Evolutionary conservation across 2,797 vertebrate species (phyloP).

Genomic region (Spinibarbus caldwelli): DNA sequence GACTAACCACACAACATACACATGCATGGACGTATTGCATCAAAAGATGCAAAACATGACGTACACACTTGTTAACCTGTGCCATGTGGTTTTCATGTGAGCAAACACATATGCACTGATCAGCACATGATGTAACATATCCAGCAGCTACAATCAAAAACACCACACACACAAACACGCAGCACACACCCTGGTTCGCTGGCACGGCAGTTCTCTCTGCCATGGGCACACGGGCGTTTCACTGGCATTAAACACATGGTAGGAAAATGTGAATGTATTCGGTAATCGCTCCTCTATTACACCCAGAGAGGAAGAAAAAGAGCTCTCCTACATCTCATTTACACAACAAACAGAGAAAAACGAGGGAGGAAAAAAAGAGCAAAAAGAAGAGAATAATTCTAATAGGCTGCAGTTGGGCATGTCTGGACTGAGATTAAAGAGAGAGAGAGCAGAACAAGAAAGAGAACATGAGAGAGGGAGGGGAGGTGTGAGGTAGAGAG

Average conservation of each 20-base stretch:
- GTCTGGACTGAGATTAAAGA: slow-evolving; percentile 80
- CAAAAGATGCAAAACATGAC: slow-evolving; percentile 52
- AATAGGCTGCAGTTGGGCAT: slow-evolving; percentile 81
- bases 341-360: slow-evolving; percentile 79
- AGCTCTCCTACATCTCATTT: slow-evolving; percentile 79
- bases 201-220: slow-evolving; percentile 77
- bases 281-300: slow-evolving; percentile 82
- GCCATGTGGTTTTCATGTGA: slow-evolving; percentile 41
- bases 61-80: slow-evolving; percentile 37
- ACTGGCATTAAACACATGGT: slow-evolving; percentile 79
- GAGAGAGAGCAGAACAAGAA: slow-evolving; percentile 59
- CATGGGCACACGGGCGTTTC: slow-evolving; percentile 79
- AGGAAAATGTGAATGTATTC: slow-evolving; percentile 86
- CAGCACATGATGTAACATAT: slow-evolving; percentile 31
- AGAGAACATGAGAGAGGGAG: slow-evolving; percentile 19
- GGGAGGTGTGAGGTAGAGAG: slow-evolving; percentile 22
- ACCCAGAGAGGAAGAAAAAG: slow-evolving; percentile 65
- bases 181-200: slow-evolving; percentile 74
- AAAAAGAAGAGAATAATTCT: slow-evolving; percentile 71
- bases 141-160: slow-evolving; percentile 45
- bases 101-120: slow-evolving; percentile 8
- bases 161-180: slow-evolving; percentile 51
- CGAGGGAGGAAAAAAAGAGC: slow-evolving; percentile 66
- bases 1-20: slow-evolving; percentile 70
- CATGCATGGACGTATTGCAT: slow-evolving; percentile 45